Evolutionary conservation across 2,888 invertebrate genomes (phyloP).

Genomic region (Prionchulus punctatus): DNA sequence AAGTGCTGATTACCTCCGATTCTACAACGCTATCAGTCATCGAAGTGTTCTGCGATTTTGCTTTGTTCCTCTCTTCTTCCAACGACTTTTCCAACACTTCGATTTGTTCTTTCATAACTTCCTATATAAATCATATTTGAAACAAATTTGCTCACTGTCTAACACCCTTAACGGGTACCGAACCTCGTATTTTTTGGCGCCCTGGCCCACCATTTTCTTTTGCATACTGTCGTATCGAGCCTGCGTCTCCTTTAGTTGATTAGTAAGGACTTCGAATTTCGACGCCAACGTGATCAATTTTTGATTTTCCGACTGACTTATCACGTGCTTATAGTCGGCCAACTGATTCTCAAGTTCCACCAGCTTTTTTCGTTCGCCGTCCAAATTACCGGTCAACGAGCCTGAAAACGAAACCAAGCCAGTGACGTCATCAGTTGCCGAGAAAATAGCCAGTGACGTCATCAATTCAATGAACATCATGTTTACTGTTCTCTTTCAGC

Average conservation of each 20-base stretch:
- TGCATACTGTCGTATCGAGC: slow-evolving; percentile 26
- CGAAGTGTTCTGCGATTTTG: neutral
- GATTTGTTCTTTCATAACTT: slow-evolving; percentile 21
- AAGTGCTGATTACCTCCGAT: no score
- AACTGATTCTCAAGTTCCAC: slow-evolving; percentile 16
- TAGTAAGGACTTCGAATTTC: slow-evolving; percentile 26
- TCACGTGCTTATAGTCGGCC: slow-evolving; percentile 18
- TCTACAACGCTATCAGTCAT: neutral
- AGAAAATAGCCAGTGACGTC: neutral
- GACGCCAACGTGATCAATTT: slow-evolving; percentile 28
- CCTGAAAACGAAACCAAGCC: slow-evolving; percentile 4
- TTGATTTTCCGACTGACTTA: slow-evolving; percentile 27
- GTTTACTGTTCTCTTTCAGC: slow-evolving; percentile 60
- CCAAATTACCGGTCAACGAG: slow-evolving; percentile 3
- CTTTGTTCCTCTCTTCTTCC: slow-evolving; percentile 12
- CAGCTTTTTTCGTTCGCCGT: slow-evolving; percentile 13
- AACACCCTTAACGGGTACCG: no score
- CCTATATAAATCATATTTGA: no score
- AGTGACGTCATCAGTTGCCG: neutral
- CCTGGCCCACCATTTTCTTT: slow-evolving; percentile 5
- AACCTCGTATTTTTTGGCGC: slow-evolving; percentile 11
- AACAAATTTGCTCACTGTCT: no score
- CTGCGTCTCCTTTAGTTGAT: slow-evolving; percentile 23
- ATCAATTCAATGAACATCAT: no score
- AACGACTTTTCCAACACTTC: slow-evolving; percentile 20